Percentiles rank a stretch among this genome's conserved stretches.
phyloP scores from a whole-genome alignment of 2,113 vertebrate genomes.

The Lagopus leucura region DNA sequence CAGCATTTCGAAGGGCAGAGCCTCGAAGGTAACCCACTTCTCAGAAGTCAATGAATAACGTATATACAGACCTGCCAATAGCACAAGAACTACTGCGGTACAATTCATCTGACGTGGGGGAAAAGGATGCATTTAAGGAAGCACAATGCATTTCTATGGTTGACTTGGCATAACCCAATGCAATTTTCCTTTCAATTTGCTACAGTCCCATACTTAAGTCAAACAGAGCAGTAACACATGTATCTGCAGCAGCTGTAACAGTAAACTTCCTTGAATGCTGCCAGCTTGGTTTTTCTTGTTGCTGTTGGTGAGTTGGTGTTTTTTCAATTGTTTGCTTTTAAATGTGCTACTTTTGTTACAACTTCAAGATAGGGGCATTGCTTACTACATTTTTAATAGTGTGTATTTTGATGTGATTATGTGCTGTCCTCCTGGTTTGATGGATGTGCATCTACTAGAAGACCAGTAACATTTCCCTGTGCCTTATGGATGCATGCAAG shows the following conservation, averaged over 20 bases:
- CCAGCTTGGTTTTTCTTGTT: background rate
- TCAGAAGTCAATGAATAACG: background rate
- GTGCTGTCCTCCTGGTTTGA: background rate
- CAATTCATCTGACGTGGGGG: background rate
- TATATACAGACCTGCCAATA: background rate
- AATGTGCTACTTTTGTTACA: background rate
- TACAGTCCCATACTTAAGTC: conserved; percentile 51
- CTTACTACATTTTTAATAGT: background rate
- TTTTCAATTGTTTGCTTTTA: background rate
- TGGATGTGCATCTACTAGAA: background rate
- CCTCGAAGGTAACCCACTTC: background rate
- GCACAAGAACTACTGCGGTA: background rate
- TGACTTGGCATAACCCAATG: conserved; percentile 69
- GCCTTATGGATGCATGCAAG: background rate
- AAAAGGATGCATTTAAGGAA: conserved; percentile 54
- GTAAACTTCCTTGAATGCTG: background rate
- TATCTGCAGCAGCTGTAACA: conserved; percentile 2
- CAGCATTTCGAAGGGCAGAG: conserved; percentile 14
- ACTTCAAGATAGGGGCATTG: background rate
- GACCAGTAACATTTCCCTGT: background rate
- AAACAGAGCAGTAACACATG: conserved; percentile 44
- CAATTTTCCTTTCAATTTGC: conserved; percentile 76
- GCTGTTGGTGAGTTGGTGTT: background rate
- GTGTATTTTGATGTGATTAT: background rate
- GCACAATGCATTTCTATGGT: conserved; percentile 56